Percentiles rank a stretch among this genome's conserved stretches.
phyloP scores from a whole-genome alignment of 2,113 vertebrate species.

The Cairina moschata region DNA sequence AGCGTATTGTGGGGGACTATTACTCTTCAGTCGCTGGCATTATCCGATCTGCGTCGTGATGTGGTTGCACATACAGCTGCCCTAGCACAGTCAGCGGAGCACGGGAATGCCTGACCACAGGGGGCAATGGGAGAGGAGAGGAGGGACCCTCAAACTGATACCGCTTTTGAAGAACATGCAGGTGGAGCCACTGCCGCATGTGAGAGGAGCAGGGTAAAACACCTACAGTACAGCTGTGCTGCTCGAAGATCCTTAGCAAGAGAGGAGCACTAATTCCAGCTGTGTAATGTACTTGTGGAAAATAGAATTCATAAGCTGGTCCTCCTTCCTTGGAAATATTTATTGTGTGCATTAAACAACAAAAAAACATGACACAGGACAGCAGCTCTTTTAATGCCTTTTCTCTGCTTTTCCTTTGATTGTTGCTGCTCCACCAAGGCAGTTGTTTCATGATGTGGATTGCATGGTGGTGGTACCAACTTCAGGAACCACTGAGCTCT shows the following conservation, averaged over 20 bases:
- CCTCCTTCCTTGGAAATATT: not conserved
- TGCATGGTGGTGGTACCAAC: not conserved
- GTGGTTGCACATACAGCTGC: not conserved
- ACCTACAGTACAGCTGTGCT: not conserved
- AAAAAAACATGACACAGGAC: not conserved
- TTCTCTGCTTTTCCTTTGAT: not conserved
- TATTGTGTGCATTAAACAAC: not conserved
- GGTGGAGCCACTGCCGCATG: not conserved
- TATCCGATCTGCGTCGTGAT: fast-evolving
- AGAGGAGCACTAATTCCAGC: fast-evolving
- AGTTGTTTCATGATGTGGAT: not conserved
- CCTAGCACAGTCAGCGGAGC: not conserved
- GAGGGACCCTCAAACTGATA: not conserved
- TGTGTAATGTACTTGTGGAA: fast-evolving
- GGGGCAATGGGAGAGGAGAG: not conserved
- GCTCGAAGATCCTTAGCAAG: not conserved
- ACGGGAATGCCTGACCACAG: not conserved
- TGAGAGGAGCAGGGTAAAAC: not conserved
- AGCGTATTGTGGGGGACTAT: not conserved
- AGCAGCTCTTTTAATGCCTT: not conserved
- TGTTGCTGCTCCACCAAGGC: not conserved
- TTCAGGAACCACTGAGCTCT: not conserved
- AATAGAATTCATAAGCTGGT: not conserved
- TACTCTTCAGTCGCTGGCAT: not conserved
- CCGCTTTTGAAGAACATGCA: not conserved